Base-by-base conservation (phyloP, 2,888 invertebrate genomes). In the Tenthredo scrophulariae region DNA sequence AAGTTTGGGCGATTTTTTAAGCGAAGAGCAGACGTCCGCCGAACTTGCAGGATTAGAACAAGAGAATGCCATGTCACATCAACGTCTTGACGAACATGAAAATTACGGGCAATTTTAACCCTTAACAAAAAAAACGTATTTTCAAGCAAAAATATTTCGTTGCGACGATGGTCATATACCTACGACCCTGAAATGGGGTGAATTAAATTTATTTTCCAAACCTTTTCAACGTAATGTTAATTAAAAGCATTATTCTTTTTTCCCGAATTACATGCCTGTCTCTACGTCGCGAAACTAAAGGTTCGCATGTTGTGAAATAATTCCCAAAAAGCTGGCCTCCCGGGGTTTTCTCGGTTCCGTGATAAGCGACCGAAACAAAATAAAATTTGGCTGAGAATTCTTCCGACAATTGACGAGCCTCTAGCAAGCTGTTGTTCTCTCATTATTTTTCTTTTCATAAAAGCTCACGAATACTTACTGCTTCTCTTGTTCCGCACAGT, bases 1-100 rank as follows among this genome's bases (percentile, higher is more conserved):
- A 80, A 80, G 58, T 80, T 80, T 80, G 62, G 37, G 80, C 46
- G 62, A 80, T 40, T 37, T 80, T 80, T 62, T 33, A 77, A 77
- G 50, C 26, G 33, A 33, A 46, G 33, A 46, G 54, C 18, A 77
- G 50, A 77, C 46, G 18, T 77, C 50, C 29, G 9, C 43, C 75
- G 29, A 77, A 29, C 75, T 29, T 62, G 13, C 10, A 50, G n/a
- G 18, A n/a, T 26, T 46, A 43, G 15, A 77, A 50, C 26, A 5
- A 75, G 75, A 43, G 46, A 29, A 75, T 46, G 40, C 2, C 33
- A 18, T 40, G 70, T 37, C 70, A 72, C 72, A 43, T 43, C 43
- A 40, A 43, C n/a, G 40, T 22, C 40, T 13, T 3, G 72, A 74
- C 15, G 54, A 46, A 54, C 18, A 77, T 50, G 10, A 77, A 50